Evolutionary conservation across 2,113 vertebrate species (phyloP), one percentile per base, ranked within the genome.

Genomic region (Excalfactoria chinensis): DNA sequence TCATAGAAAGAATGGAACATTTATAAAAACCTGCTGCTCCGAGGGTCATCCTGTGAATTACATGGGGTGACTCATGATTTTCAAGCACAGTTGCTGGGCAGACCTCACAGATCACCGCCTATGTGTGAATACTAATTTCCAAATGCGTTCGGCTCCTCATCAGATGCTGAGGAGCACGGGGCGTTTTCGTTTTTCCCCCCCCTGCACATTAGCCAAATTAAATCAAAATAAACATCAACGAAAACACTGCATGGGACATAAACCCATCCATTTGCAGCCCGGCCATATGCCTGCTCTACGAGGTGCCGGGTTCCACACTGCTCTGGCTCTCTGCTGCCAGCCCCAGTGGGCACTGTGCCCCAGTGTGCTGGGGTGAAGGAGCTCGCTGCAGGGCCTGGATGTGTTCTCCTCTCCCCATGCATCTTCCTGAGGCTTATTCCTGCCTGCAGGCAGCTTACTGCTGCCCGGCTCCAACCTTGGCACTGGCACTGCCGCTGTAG

Each of bases 191-290:
- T 90, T 94, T 62, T 56, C 40, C 12, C 18, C 37, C 37, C 53
- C 82, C 85, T 74, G 76, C 93, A 69, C 95, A 78, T 89, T 96
- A 96, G 95, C 96, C 95, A 96, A 96, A 96, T 96, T 91, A 95
- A 95, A 96, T 96, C 89, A 96, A 94, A 96, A 95, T 96, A 96
- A 96, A 93, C 89, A 96, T 84, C 94, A 93, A 80, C 70, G 85
- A 95, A 96, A 96, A 96, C 88, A 95, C 88, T 95, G 94, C 82
- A 80, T 46, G 86, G 95, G 94, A 96, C 89, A 95, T 95, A 93
- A 96, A 96, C 67, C 48, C 85, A 86, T 93, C 94, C 93, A 49
- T 93, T 95, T 92, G 93, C 2, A 21, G 87, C 91, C 93, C 53
- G 44, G 74, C 93, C 96, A 95, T 96, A 96, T 94, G 96, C 91